Evolutionary conservation across 2,888 invertebrate genomes (phyloP).

Genomic region (Agriotes lineatus): DNA sequence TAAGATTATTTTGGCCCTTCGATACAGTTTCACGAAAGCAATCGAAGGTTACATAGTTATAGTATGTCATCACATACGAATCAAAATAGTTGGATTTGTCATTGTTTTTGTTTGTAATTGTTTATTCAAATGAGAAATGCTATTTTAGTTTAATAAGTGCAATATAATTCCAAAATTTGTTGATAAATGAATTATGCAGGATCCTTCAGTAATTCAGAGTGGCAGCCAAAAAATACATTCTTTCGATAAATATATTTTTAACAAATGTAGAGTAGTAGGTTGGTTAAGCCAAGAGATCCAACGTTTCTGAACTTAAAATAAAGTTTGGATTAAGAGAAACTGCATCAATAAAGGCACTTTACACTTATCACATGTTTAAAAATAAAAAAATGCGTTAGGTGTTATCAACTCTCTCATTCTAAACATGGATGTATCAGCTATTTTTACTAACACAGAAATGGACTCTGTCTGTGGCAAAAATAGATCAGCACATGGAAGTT

Average conservation of each 20-base stretch:
- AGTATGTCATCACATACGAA: neutral
- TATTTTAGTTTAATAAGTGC: neutral
- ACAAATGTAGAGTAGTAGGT: conserved; percentile 34
- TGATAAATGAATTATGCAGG: conserved; percentile 7
- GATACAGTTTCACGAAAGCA: too few species aligned
- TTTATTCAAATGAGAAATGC: neutral
- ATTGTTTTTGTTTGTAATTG: conserved; percentile 11
- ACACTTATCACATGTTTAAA: neutral
- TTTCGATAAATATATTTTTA: conserved; percentile 42
- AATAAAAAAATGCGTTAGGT: neutral
- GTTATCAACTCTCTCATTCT: conserved; percentile 36
- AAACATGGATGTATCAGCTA: conserved; percentile 45
- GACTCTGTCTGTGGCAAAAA: conserved; percentile 44
- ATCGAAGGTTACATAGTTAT: too few species aligned
- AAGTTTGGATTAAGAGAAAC: neutral
- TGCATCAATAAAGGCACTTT: neutral
- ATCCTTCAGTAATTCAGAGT: neutral
- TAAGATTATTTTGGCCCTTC: too few species aligned
- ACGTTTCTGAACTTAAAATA: conserved; percentile 5
- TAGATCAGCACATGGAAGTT: conserved; percentile 40
- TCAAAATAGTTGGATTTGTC: neutral
- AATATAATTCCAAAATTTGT: neutral
- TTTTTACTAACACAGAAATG: conserved; percentile 43
- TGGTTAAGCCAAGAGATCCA: conserved; percentile 26
- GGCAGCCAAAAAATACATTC: conserved; percentile 43